phyloP scores from a whole-genome alignment of 2,113 vertebrate genomes.

The Brachyhypopomus gauderio region DNA sequence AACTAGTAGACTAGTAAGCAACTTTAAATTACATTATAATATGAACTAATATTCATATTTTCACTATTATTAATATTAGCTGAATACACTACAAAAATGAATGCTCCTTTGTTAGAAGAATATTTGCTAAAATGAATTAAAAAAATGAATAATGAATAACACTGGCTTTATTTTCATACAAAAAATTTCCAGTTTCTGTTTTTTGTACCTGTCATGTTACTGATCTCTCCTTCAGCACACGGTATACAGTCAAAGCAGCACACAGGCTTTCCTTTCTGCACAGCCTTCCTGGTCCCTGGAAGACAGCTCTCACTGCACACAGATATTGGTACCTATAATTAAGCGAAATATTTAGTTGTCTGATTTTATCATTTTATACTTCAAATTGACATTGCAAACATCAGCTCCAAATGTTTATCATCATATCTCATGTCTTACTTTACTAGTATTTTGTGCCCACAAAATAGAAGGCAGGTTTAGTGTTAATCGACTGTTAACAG shows the following conservation, averaged over 20 bases:
- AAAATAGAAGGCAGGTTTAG: not conserved
- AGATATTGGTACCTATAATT: constrained; percentile 55
- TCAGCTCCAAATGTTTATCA: no score
- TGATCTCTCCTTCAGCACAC: constrained; percentile 73
- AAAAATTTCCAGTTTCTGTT: not conserved
- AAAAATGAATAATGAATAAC: no score
- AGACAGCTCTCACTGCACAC: constrained; percentile 70
- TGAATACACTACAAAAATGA: not conserved
- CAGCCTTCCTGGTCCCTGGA: constrained; percentile 69
- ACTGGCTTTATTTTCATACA: no score
- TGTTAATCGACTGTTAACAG: constrained; percentile 17
- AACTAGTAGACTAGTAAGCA: no score
- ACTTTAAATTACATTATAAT: no score
- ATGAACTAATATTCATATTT: no score
- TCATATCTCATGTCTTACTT: no score
- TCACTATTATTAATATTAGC: not conserved
- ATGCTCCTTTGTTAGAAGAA: no score
- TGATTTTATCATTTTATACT: constrained; percentile 35
- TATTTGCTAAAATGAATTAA: no score
- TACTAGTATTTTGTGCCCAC: constrained; percentile 1
- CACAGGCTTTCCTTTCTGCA: constrained; percentile 71
- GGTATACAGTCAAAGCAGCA: constrained; percentile 74
- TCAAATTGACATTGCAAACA: constrained; percentile 51
- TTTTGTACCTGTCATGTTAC: constrained; percentile 62
- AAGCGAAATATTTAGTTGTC: no score